These are phyloP conservation scores for Redunca redunca DNA, from an alignment of 2,113 vertebrate species.

Conservation along the genomic window DNA sequence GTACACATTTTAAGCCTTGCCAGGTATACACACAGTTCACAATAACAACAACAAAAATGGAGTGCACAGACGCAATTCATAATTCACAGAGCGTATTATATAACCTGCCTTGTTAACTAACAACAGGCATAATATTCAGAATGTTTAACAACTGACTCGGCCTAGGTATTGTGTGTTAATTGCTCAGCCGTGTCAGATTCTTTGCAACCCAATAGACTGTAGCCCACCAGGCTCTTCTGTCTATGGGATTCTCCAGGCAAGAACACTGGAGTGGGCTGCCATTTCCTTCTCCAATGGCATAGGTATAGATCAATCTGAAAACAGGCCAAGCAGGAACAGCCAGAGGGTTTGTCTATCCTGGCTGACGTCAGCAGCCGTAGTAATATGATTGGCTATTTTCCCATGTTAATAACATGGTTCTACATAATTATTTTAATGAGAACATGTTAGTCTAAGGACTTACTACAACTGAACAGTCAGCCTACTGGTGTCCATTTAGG, in stretches of 20 bases:
- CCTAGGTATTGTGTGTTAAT: neutral
- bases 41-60: neutral
- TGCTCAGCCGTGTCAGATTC: neutral
- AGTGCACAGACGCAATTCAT: fast-evolving
- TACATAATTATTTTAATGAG: neutral
- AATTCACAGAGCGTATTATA: fast-evolving
- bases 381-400: fast-evolving
- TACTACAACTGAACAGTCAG: neutral
- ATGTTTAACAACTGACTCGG: fast-evolving
- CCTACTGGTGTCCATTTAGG: fast-evolving
- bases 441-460: neutral
- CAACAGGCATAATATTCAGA: neutral
- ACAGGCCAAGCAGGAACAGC: fast-evolving
- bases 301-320: too few relatives aligned
- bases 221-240: neutral
- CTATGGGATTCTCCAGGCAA: neutral
- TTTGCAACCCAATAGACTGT: neutral
- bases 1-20: neutral
- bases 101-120: neutral
- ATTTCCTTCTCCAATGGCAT: neutral
- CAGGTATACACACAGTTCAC: fast-evolving
- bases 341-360: fast-evolving
- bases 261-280: neutral
- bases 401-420: neutral
- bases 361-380: fast-evolving